Conservation (phyloP, 1,140 invertebrate genomes). For the Brachionus manjavacas region DNA sequence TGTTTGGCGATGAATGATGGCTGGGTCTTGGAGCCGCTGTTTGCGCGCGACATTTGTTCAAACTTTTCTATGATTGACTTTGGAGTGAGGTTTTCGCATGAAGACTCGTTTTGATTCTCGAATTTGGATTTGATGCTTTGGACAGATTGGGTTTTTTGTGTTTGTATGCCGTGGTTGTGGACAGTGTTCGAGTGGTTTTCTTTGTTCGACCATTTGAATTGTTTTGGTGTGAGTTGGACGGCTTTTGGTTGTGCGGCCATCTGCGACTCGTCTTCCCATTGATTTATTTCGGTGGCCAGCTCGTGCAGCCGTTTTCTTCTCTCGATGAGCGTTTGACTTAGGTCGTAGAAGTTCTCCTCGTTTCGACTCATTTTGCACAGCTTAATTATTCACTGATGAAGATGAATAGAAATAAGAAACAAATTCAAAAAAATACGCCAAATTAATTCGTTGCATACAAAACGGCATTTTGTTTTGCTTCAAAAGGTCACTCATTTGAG, state of each 20-base stretch:
- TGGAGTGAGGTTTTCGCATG: neutral
- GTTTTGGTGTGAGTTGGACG: neutral
- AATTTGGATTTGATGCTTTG: neutral
- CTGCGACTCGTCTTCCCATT: conserved; percentile 16
- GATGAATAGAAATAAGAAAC: neutral
- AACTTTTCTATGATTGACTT: conserved; percentile 8
- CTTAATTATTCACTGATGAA: neutral
- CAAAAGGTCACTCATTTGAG: neutral
- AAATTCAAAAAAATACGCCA: neutral
- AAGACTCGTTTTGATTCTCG: neutral
- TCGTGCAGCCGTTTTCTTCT: neutral
- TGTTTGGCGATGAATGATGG: neutral
- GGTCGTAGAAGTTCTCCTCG: conserved; percentile 2
- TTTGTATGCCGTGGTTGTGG: neutral
- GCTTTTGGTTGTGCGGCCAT: neutral
- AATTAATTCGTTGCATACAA: neutral
- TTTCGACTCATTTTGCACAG: neutral
- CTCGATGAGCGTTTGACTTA: conserved; percentile 22
- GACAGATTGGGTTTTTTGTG: neutral
- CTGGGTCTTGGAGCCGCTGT: neutral
- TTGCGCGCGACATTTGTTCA: neutral
- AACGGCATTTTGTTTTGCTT: neutral
- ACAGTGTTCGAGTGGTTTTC: neutral
- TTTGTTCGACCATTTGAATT: conserved; percentile 4
- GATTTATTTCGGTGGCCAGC: conserved; percentile 16